Base-by-base conservation (phyloP, 2,888 invertebrate species). In the Hypercompe scribonia region DNA sequence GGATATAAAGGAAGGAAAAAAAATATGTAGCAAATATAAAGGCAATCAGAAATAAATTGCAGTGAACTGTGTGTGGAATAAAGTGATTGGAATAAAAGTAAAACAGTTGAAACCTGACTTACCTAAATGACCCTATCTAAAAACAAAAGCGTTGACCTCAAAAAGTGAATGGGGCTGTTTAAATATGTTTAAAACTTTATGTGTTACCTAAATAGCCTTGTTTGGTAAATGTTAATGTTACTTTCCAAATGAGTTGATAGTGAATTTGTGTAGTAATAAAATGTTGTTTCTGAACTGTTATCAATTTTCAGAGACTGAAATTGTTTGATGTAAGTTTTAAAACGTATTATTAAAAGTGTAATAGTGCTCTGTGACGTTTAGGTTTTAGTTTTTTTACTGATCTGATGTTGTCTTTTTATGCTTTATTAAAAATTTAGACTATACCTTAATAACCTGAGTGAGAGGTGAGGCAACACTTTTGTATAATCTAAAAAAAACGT, bases 201-300 rank as follows among this genome's bases (percentile, higher is more conserved):
- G n/a, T 11, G 58, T 58, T 28, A 58, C 58, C 28, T 58, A 28
- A 58, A 58, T 13, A 58, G 58, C 58, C 58, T 58, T 58, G 58
- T 58, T 58, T 58, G 13, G 11, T 54, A 54, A 54, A 54, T 54
- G 54, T 58, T 58, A 58, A 58, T 58, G 58, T 58, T 58, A 58
- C 58, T 58, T 58, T 58, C 58, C 28, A 28, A 58, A 58, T 58
- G 28, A 28, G 28, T 58, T 28, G 58, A 28, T 58, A n/a, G 58
- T 13, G 13, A 58, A 58, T 58, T 58, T 58, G 28, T 58, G 58
- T 2, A 13, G 28, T n/a, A 58, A 58, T 58, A 58, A 28, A 58
- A 11, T n/a, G 28, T 58, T 28, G 58, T 58, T 58, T 58, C 58
- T 28, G 13, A 28, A 13, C n/a, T 58, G 58, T 28, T 58, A n/a